Base-by-base conservation (phyloP, 2,888 invertebrate species). In the Thysanoteuthis rhombus region DNA sequence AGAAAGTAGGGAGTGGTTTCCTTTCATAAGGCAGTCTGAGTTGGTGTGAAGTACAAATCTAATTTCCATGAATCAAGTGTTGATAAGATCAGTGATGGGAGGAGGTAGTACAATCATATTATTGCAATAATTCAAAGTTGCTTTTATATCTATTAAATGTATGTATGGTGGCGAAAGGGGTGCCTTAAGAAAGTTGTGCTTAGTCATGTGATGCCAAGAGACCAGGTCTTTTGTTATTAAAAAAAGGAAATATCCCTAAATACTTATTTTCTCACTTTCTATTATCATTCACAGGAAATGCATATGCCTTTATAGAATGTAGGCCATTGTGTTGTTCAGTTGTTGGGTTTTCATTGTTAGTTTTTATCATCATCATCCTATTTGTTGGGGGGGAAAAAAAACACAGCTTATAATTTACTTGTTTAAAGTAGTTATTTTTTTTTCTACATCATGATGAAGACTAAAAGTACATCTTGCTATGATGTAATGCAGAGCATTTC, bases 181-280 rank as follows among this genome's bases (percentile, higher is more conserved):
- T 0, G n/a, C 36, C 12, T 75, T 75, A 0, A 52, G 52, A 52
- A 52, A 25, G 25, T 22, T 52, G 28, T 52, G 52, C 25, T 52
- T 52, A 75, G 75, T 75, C 75, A 75, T 75, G 75, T 75, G 75
- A n/a, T 75, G 75, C n/a, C n/a, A 75, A 75, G n/a, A n/a, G 75
- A 16, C n/a, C 75, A 10, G n/a, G 10, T 75, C 32, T 75, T 58
- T 58, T 58, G 58, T 58, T 58, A 32, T 58, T 32, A 10, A 52
- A 52, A 52, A 52, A 52, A n/a, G n/a, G n/a, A n/a, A 52, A 25
- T 25, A 5, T 25, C 52, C 52, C 25, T 5, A 52, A 52, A 5
- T 22, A 22, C 8, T 32, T 6, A 10, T 75, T 75, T 75, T 75
- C 12, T 28, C 8, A 2, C 10, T n/a, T 75, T n/a, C 12, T n/a